Base-by-base conservation (phyloP, 2,113 vertebrate species). In the Guaruba guarouba region DNA sequence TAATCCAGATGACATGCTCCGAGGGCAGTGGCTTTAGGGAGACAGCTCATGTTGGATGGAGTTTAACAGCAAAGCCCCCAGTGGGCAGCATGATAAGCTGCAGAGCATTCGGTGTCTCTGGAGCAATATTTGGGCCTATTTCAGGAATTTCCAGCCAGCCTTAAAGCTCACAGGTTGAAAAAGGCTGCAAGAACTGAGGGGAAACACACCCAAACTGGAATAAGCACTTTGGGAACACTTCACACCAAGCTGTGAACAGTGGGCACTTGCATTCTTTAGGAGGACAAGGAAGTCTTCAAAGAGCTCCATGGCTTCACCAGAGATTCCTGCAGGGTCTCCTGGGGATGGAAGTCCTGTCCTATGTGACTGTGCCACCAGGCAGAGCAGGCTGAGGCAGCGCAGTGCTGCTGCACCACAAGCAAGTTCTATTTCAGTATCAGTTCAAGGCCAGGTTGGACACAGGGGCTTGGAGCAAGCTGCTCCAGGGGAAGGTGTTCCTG, bases 201-300 rank as follows among this genome's bases (percentile, higher is more conserved):
- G 23, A 59, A 86, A 75, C 1, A 11, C 13, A 9, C 0, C 6
- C 13, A 69, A n/a, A 74, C 9, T 14, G 19, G 17, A 39, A 27
- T 16, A 25, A 81, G 16, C 35, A 7, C 67, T 66, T 63, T 2
- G 33, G 5, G 37, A 54, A 37, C 0, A 13, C 74, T 84, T n/a
- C 39, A 52, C 80, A 67, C 6, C 0, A 7, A 83, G 79, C 41
- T 41, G 6, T 1, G 43, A 83, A 10, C 2, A 1, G 18, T 7
- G 25, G 63, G 44, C 80, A 23, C 51, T 39, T 59, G n/a, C 7
- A 57, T 23, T 46, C 41, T 20, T 6, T 10, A 17, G 73, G 59
- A 84, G 51, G 48, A 49, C 9, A 24, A 55, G 57, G 76, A 22
- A 37, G 64, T 35, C 64, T 86, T 16, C 13, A 73, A 39, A 80